These are phyloP conservation scores for Natrix natrix DNA, from an alignment of 2,797 vertebrate species.

Conservation along the genomic window DNA sequence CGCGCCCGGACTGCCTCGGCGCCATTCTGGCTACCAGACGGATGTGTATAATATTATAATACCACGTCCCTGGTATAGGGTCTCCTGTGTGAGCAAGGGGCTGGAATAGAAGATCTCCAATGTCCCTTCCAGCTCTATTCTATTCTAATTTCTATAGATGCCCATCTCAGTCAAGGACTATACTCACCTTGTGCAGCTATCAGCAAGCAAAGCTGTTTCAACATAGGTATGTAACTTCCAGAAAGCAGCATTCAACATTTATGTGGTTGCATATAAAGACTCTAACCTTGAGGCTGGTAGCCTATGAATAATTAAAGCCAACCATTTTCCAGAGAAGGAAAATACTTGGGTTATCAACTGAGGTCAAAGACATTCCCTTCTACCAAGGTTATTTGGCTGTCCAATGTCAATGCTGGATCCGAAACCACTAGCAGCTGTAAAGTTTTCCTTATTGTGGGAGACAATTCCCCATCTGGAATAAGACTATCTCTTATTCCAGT, in stretches of 20 bases:
- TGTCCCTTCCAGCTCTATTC: too few species aligned
- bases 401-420: background rate
- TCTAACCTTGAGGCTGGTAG: background rate
- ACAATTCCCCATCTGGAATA: background rate
- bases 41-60: too few species aligned
- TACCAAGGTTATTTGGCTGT: background rate
- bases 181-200: background rate
- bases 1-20: too few species aligned
- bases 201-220: background rate
- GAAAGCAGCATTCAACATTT: background rate
- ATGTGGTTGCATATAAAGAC: background rate
- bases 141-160: background rate
- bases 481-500: background rate
- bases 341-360: background rate
- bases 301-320: background rate
- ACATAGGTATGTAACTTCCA: background rate
- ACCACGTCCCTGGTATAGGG: too few species aligned
- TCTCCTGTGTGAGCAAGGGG: too few species aligned
- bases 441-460: background rate
- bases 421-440: background rate
- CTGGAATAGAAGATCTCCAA: too few species aligned
- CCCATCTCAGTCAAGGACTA: background rate
- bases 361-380: background rate
- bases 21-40: too few species aligned
- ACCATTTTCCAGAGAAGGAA: background rate